Conservation (phyloP, 1,140 invertebrate genomes). For the Tenebrio molitor region DNA sequence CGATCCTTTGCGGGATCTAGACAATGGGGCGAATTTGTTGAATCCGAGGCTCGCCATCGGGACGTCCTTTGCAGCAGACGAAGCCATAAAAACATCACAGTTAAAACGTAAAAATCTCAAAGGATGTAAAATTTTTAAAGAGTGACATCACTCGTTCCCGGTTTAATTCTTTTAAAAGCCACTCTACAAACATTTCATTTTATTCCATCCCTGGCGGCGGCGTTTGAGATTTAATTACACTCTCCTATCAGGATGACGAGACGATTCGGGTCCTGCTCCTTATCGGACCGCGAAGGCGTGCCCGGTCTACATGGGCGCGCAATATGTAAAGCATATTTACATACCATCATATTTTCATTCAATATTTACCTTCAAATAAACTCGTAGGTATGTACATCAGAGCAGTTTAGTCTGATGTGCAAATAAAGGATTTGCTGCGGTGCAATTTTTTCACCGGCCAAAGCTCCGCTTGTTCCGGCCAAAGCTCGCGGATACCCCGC, state of each 20-base stretch:
- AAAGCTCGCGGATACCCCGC: too few species aligned
- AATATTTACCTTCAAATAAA: conserved; percentile 42
- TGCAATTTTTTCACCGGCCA: conserved; percentile 15
- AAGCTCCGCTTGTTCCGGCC: conserved; percentile 21
- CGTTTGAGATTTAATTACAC: conserved; percentile 43
- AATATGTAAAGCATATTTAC: conserved; percentile 44
- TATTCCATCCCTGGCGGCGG: conserved; percentile 13
- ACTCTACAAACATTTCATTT: conserved; percentile 40
- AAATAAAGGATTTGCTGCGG: conserved; percentile 40
- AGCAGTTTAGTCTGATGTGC: conserved; percentile 38
- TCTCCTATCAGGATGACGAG: neutral
- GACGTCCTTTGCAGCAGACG: neutral
- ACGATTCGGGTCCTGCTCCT: conserved; percentile 5
- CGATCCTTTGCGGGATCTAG: conserved; percentile 1
- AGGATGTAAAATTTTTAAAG: conserved; percentile 32
- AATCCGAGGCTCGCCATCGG: neutral
- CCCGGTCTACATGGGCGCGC: conserved; percentile 17
- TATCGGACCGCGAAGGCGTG: conserved; percentile 25
- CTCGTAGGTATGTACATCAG: conserved; percentile 12
- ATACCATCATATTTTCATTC: conserved; percentile 46
- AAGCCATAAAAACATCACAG: conserved; percentile 9
- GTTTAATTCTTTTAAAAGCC: conserved; percentile 46
- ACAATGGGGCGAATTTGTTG: conserved; percentile 31
- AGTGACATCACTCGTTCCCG: conserved; percentile 39
- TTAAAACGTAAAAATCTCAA: conserved; percentile 40